Evolutionary conservation across 2,888 invertebrate genomes (phyloP), one percentile per base, ranked within the genome.

Genomic region (Diplolepis rosae): DNA sequence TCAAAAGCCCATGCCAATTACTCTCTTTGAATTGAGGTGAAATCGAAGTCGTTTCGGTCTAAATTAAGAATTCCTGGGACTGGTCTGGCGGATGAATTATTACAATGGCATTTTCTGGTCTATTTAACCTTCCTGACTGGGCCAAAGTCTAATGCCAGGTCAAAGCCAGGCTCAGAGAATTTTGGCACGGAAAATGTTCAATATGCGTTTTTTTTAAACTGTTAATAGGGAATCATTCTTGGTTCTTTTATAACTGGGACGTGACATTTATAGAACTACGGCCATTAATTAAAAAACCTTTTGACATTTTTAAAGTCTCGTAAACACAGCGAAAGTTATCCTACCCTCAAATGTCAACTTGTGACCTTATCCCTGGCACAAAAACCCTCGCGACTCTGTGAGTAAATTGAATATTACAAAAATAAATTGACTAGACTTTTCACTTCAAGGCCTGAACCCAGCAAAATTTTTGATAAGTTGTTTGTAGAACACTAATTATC

Each of bases 241-340:
- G 18, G 9, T 3, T 18, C n/a, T 11, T 18, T 7, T n/a, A 39
- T 39, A 39, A 39, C 61, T 39, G 61, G 39, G 35, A 35, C 35
- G n/a, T 61, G 61, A 61, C 61, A 61, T 61, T 61, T 39, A 13
- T 4, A 61, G 22, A n/a, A n/a, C n/a, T 39, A 24, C 68, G 42
- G 72, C 65, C 54, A 71, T 74, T 77, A 73, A 71, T 77, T 77
- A 77, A 77, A 73, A 45, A 69, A 72, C 70, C 67, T 61, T 52
- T 39, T 75, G 77, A 70, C 77, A 75, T 77, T 77, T 77, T 77
- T 77, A 71, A 70, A 70, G 68, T 28, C 52, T 70, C 65, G 70
- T 75, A 70, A 70, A 18, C 73, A 71, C 66, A 74, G 65, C 56
- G 72, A 68, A 73, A 69, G 66, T 71, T 70, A 52, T 32, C 39